phyloP scores from a whole-genome alignment of 2,113 vertebrate species.

The Poicephalus meyeri region DNA sequence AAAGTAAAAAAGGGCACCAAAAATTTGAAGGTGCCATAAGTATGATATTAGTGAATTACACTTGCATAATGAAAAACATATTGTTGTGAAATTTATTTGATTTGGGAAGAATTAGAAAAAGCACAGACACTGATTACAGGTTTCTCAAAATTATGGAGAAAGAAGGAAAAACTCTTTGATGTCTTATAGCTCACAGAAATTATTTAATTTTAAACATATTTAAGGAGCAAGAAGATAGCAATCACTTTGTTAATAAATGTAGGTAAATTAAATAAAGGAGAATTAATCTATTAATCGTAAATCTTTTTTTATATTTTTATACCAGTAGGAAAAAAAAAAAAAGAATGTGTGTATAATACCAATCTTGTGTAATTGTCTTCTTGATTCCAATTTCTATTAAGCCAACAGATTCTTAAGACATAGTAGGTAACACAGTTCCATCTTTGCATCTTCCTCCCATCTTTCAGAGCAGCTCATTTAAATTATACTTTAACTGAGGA shows the following conservation, averaged over 20 bases:
- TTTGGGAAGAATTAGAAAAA: background rate
- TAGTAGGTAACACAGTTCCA: background rate
- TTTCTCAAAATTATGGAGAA: background rate
- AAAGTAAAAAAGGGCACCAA: background rate
- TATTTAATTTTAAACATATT: background rate
- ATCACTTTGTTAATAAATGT: background rate
- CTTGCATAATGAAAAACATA: background rate
- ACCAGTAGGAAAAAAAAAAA: background rate
- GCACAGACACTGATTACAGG: background rate
- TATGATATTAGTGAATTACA: background rate
- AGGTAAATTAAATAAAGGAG: background rate
- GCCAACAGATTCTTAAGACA: background rate
- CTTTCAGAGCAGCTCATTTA: background rate
- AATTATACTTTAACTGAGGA: background rate
- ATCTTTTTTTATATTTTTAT: background rate
- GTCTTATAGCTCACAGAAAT: background rate
- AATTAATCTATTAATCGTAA: background rate
- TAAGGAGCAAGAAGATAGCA: background rate
- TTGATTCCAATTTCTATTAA: background rate
- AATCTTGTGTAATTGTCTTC: background rate
- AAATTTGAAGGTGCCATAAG: background rate
- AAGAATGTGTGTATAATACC: background rate
- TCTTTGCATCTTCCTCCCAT: background rate
- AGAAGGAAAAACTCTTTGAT: background rate
- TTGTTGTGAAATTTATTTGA: background rate